Evolutionary conservation across 2,888 invertebrate species (phyloP), one percentile per base, ranked within the genome.

Genomic region (Standfussiana lucernea): DNA sequence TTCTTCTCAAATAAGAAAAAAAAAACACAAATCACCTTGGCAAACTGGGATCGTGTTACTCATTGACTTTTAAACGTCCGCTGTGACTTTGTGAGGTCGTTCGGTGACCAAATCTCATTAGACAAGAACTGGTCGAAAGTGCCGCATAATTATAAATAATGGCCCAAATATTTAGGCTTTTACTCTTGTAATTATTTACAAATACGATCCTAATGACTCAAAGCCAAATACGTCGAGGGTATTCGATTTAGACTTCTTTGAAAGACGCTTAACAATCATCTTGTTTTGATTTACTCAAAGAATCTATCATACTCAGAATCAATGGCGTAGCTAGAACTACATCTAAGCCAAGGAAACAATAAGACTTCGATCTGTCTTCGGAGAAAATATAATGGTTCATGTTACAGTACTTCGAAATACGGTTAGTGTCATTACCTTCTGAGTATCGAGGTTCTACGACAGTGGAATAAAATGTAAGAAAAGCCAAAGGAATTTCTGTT

Each of bases 11-110:
- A 82, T 79, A 86, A 76, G 69, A 84, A 83, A 81, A 82, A 81
- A 82, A 82, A 79, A 73, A 65, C 56, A 40, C 75, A 77, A 72
- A 84, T 86, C 86, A 82, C 76, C 78, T 86, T 68, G 32, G 67
- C 67, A 71, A 74, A 80, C 68, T 66, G 67, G 28, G 62, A 73
- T 70, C 77, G 68, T 72, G 37, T 71, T 70, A 24, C 32, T 74
- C 71, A 70, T 75, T 80, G 83, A 85, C 88, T 80, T 85, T 67
- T 75, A 86, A 84, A 86, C 72, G 87, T 59, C 82, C 86, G 81
- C 72, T 11, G 37, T 83, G 88, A 85, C 87, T 73, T 88, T 88
- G 88, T 53, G 21, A 45, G 78, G 79, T 69, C 79, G 86, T 81
- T 72, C 77, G 37, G 42, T 73, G 74, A 73, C 76, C 68, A 82